Conservation (phyloP, 2,888 invertebrate genomes). For the Iphiclides podalirius region DNA sequence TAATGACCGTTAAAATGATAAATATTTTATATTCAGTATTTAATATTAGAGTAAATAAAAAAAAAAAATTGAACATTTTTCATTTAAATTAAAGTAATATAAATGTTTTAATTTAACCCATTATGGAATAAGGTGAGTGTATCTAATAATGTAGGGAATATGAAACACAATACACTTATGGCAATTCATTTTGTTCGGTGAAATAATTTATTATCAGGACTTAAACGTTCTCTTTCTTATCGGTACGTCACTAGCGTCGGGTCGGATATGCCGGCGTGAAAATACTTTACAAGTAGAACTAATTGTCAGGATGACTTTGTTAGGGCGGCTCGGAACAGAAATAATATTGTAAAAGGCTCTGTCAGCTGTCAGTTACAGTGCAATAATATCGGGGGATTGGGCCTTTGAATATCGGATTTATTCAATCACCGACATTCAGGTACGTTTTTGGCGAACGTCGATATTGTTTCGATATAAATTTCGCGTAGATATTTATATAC, state of each 20-base stretch:
- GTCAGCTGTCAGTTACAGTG: conserved; percentile 34
- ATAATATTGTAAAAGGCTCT: conserved; percentile 35
- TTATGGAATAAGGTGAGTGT: too few species aligned
- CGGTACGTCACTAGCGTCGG: conserved; percentile 22
- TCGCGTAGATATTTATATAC: too few species aligned
- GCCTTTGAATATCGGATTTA: conserved; percentile 23
- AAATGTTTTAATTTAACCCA: too few species aligned
- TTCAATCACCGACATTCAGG: conserved; percentile 15
- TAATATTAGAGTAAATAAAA: too few species aligned
- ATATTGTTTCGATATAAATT: conserved; percentile 8
- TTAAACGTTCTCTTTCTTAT: not conserved
- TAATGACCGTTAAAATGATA: too few species aligned
- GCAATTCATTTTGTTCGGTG: too few species aligned
- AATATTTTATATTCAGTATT: too few species aligned
- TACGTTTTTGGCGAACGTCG: conserved; percentile 9
- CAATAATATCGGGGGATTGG: conserved; percentile 24
- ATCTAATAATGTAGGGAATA: too few species aligned
- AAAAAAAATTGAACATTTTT: too few species aligned
- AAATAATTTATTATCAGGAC: too few species aligned
- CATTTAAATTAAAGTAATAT: too few species aligned
- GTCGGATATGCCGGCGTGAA: conserved; percentile 32
- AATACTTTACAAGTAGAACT: conserved; percentile 30
- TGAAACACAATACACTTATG: too few species aligned
- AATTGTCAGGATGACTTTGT: conserved; percentile 30
- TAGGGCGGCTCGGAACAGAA: conserved; percentile 29